Percentiles rank a stretch among this genome's conserved stretches.
Conservation (phyloP, 2,113 vertebrate species). For the Lycocorax pyrrhopterus region DNA sequence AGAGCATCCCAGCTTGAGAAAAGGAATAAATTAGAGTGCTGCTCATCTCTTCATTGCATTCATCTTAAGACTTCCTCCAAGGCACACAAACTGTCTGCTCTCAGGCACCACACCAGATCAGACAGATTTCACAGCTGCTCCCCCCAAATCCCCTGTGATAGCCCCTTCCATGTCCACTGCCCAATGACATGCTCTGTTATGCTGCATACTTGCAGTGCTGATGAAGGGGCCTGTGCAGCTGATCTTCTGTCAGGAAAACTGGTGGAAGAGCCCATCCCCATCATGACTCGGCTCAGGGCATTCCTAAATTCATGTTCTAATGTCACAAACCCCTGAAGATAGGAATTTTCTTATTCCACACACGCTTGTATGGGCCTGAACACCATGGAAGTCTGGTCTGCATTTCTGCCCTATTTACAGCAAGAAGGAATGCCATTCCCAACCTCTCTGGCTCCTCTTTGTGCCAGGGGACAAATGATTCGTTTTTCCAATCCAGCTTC, state of each 20-base stretch:
- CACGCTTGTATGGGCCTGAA: not conserved
- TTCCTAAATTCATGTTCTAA: not conserved
- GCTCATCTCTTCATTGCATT: not conserved
- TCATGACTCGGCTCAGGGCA: rapidly evolving
- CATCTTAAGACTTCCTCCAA: not conserved
- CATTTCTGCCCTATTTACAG: not conserved
- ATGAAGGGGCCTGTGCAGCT: not conserved
- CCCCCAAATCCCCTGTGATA: rapidly evolving
- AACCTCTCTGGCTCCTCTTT: not conserved
- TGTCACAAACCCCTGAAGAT: not conserved
- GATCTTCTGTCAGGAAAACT: not conserved
- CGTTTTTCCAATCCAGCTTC: not conserved
- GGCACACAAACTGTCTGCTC: not conserved
- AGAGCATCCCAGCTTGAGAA: not conserved
- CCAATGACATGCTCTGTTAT: rapidly evolving
- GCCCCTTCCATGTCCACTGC: not conserved
- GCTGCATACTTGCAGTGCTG: rapidly evolving
- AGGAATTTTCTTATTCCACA: not conserved
- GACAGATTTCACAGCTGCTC: not conserved
- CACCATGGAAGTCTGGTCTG: not conserved
- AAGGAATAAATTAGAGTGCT: not conserved
- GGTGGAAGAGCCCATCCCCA: not conserved
- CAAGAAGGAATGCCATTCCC: not conserved
- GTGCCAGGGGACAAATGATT: not conserved
- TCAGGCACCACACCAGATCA: not conserved